Base-by-base conservation (phyloP, 2,888 invertebrate species). In the Lutraria lutraria region DNA sequence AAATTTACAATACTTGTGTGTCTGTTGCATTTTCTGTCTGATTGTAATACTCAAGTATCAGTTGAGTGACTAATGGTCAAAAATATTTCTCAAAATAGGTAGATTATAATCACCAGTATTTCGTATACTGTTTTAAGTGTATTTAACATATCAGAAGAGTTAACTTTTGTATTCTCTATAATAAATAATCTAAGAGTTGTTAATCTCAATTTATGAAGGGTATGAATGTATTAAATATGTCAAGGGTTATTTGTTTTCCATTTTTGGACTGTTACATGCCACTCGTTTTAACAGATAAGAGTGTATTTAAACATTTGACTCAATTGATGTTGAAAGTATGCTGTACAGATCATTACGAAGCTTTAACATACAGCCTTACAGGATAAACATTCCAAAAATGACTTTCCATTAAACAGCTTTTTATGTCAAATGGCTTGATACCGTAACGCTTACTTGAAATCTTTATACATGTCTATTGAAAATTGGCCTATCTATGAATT, bases 1-100 rank as follows among this genome's bases (percentile, higher is more conserved):
- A 12, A 31, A 31, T 29, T 31, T 3, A 72, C 76, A 10, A 16
- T 76, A 76, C 34, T 31, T 76, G 76, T 76, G 76, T 34, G 76
- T 76, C 34, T 76, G 72, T 72, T 43, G 43, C 8, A 43, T 43
- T 43, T 29, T 72, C 10, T 72, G 29, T 31, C 34, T 76, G 76
- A 31, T 76, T 31, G 76, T 16, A 76, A 76, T 76, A 76, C 76
- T 76, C 76, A 76, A 76, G 1, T 13, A n/a, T n/a, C n/a, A 68
- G 25, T 68, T 68, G 63, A 68, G 63, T 68, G 63, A 68, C 63
- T 25, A n/a, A 25, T 68, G 63, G 63, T 68, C 63, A 68, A 68
- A 25, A 25, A 68, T 68, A 6, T 25, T 25, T 25, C n/a, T 60
- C 19, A 60, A n/a, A 25, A n/a, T n/a, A 68, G 63, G 63, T 25